Conservation (phyloP, 2,113 vertebrate species). For the Apistogramma diplotaenia region DNA sequence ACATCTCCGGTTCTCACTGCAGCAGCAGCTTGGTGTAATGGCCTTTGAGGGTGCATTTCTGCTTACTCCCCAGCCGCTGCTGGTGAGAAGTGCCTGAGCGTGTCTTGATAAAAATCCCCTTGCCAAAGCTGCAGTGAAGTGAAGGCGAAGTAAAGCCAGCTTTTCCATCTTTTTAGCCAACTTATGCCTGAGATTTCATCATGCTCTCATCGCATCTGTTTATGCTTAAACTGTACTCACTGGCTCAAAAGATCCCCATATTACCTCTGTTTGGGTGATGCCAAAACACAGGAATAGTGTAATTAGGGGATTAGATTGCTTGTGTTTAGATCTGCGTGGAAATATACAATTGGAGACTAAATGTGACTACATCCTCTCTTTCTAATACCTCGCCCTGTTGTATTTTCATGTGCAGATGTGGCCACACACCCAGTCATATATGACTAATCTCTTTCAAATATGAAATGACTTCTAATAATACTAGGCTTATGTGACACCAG, state of each 20-base stretch:
- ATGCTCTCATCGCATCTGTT: neutral
- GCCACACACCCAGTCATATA: constrained; percentile 23
- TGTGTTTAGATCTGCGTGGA: neutral
- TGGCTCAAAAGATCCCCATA: neutral
- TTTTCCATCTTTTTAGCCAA: constrained; percentile 2
- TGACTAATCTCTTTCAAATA: constrained; percentile 26
- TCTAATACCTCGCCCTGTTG: neutral
- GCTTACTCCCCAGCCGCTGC: constrained; percentile 18
- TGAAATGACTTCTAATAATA: constrained; percentile 31
- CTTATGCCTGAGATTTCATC: neutral
- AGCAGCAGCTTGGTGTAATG: constrained; percentile 22
- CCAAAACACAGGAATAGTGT: neutral
- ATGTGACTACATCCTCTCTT: neutral
- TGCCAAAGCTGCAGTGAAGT: constrained; percentile 9
- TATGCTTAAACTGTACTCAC: neutral
- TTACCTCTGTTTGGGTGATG: neutral
- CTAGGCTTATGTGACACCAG: constrained; percentile 6
- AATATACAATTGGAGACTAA: neutral
- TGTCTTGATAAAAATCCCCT: constrained; percentile 28
- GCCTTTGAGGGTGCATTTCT: constrained; percentile 25
- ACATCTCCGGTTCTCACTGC: constrained; percentile 27
- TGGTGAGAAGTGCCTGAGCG: constrained; percentile 46
- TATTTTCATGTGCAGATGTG: constrained; percentile 23
- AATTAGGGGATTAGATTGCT: neutral
- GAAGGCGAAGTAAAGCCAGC: neutral